Conservation (phyloP, 2,888 invertebrate genomes). For the Lomographa bimaculata region DNA sequence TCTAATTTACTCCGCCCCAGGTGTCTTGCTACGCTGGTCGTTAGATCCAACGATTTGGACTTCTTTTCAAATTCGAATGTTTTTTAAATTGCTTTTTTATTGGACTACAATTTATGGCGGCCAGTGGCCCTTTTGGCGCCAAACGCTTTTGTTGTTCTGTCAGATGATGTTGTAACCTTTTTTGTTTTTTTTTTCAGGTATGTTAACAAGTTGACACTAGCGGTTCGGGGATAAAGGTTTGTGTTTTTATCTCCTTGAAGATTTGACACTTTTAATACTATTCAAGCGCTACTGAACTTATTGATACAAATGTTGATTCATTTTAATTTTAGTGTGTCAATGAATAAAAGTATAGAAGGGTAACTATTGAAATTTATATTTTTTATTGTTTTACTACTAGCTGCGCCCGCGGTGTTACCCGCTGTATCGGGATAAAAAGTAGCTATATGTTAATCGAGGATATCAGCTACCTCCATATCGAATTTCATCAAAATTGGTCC, state of each 20-base stretch:
- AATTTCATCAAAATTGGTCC: too few species aligned
- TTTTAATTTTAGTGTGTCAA: too few species aligned
- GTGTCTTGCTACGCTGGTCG: conserved; percentile 42
- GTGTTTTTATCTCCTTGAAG: conserved; percentile 10
- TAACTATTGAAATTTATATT: too few species aligned
- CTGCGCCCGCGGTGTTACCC: too few species aligned
- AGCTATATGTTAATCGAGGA: too few species aligned
- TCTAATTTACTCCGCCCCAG: conserved; percentile 29
- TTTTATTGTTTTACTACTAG: too few species aligned
- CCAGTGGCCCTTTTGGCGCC: conserved; percentile 67
- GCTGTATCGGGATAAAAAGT: too few species aligned
- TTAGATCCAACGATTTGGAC: conserved; percentile 42
- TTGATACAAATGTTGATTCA: too few species aligned
- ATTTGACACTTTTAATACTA: conserved; percentile 9
- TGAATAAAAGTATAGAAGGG: too few species aligned
- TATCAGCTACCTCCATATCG: too few species aligned
- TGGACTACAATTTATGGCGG: conserved; percentile 74
- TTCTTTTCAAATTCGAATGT: conserved; percentile 71
- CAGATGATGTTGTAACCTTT: conserved; percentile 34
- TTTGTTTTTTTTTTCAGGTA: conserved; percentile 37
- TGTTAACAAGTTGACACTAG: conserved; percentile 34
- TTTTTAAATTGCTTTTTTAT: conserved; percentile 80
- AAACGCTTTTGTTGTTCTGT: conserved; percentile 42
- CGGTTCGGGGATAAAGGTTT: conserved; percentile 26
- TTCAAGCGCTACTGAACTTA: conserved; percentile 1